phyloP scores from a whole-genome alignment of 2,888 invertebrate genomes.

The Cylindroiulus punctatus region DNA sequence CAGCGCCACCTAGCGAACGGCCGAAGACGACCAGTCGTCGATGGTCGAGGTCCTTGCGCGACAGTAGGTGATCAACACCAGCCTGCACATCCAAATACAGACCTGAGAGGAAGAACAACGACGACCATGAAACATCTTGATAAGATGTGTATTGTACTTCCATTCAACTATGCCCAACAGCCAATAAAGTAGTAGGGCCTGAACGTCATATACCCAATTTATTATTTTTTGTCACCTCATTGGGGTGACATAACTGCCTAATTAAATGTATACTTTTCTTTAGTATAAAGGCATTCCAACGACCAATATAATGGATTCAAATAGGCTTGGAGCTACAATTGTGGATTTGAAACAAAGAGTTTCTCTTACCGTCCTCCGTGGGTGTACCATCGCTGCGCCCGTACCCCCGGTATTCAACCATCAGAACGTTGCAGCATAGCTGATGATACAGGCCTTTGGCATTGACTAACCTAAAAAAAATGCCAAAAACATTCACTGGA shows the following conservation, averaged over 20 bases:
- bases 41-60: constrained; percentile 84
- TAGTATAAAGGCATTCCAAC: too few relatives aligned
- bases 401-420: constrained; percentile 96
- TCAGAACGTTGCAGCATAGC: constrained; percentile 84
- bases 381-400: constrained; percentile 88
- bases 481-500: background rate
- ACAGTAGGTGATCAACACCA: constrained; percentile 83
- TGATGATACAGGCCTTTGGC: constrained; percentile 85
- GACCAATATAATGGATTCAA: too few relatives aligned
- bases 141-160: too few relatives aligned
- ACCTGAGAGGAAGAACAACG: constrained; percentile 66
- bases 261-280: too few relatives aligned
- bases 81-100: constrained; percentile 87
- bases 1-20: constrained; percentile 88
- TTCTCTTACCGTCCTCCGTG: constrained; percentile 77
- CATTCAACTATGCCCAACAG: too few relatives aligned
- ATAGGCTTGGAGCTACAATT: too few relatives aligned
- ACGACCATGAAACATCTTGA: too few relatives aligned
- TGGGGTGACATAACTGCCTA: too few relatives aligned
- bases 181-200: too few relatives aligned
- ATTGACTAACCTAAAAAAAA: constrained; percentile 77
- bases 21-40: constrained; percentile 89
- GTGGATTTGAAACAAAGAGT: too few relatives aligned
- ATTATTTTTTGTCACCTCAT: too few relatives aligned
- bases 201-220: too few relatives aligned